phyloP scores from a whole-genome alignment of 1,140 invertebrate species.

The Ephestia elutella region DNA sequence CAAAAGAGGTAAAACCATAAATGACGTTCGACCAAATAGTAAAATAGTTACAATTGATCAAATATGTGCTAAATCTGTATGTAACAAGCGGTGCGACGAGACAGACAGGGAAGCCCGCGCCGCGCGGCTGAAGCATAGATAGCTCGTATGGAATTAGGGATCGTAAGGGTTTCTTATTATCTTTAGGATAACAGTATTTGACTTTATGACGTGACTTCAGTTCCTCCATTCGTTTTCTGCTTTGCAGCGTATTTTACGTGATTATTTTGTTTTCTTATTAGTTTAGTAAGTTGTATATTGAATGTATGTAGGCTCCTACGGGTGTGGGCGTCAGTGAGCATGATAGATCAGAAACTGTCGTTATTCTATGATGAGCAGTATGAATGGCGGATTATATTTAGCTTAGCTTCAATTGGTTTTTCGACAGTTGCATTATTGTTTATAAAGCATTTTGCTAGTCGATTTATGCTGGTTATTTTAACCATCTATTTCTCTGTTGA shows the following conservation, averaged over 20 bases:
- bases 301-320: neutral
- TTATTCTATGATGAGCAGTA: neutral
- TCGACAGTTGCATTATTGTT: neutral
- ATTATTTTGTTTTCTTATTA: constrained; percentile 11
- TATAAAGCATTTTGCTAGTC: too few relatives aligned
- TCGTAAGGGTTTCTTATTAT: constrained; percentile 14
- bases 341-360: neutral
- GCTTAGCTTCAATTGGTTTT: neutral
- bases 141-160: constrained; percentile 16
- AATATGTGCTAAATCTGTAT: neutral
- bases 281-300: constrained; percentile 23
- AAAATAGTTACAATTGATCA: neutral
- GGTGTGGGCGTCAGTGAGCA: neutral
- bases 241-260: constrained; percentile 6
- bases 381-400: neutral
- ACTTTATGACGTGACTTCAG: constrained; percentile 21
- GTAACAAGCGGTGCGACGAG: neutral
- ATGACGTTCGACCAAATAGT: too few relatives aligned
- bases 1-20: too few relatives aligned
- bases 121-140: constrained; percentile 10
- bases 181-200: constrained; percentile 27
- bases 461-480: neutral
- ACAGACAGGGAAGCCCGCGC: neutral
- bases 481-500: too few relatives aligned
- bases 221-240: constrained; percentile 17